Evolutionary conservation across 2,888 invertebrate genomes (phyloP).

Genomic region (Diogma glabrata): DNA sequence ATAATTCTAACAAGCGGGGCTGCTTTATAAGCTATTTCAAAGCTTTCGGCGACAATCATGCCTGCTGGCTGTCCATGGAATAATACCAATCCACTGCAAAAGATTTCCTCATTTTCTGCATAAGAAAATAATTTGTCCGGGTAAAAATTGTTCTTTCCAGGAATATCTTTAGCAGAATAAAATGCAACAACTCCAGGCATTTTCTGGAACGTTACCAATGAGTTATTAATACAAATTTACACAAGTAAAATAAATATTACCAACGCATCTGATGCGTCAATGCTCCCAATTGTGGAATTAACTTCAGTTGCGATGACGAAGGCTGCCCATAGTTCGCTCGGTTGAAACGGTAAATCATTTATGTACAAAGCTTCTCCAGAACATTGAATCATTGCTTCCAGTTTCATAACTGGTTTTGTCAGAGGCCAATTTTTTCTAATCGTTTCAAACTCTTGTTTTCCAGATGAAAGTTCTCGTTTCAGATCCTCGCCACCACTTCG

Average conservation of each 20-base stretch:
- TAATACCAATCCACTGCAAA: conserved; percentile 16
- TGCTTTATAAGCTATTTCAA: conserved; percentile 42
- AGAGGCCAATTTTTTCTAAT: conserved; percentile 50
- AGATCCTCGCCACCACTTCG: conserved; percentile 40
- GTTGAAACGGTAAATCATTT: conserved; percentile 32
- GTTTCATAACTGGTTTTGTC: conserved; percentile 49
- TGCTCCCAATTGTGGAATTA: conserved; percentile 45
- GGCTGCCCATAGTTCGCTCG: conserved; percentile 44
- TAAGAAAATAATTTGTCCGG: conserved; percentile 22
- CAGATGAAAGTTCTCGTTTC: conserved; percentile 43
- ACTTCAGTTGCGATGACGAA: conserved; percentile 51
- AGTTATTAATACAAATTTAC: no score
- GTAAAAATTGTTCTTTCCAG: conserved; percentile 47
- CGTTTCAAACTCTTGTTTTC: conserved; percentile 47
- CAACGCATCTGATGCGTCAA: conserved; percentile 54
- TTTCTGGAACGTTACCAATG: conserved; percentile 53
- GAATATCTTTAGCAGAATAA: conserved; percentile 50
- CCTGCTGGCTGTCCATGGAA: conserved; percentile 54
- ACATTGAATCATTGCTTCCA: conserved; percentile 45
- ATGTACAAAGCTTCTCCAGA: conserved; percentile 39
- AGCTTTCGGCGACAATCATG: conserved; percentile 48
- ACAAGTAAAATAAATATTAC: no score
- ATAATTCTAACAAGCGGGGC: conserved; percentile 42
- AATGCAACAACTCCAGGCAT: conserved; percentile 51
- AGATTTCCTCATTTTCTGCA: conserved; percentile 19